Conservation (phyloP, 2,888 invertebrate species). For the Athalia rosae region DNA sequence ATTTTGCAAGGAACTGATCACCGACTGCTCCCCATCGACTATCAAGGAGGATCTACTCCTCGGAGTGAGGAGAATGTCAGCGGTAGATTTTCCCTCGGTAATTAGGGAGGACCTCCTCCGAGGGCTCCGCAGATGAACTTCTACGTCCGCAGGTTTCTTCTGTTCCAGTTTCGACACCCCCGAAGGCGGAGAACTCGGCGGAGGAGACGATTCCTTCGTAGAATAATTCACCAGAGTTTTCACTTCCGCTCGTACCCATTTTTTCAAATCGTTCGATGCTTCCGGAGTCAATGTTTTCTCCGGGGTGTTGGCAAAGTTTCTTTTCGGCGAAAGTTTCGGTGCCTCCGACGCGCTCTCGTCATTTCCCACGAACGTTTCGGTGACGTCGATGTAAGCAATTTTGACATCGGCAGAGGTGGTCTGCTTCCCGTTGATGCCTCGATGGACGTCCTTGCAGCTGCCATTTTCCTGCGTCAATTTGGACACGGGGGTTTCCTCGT, state of each 20-base stretch:
- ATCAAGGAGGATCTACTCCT: conserved; percentile 16
- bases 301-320: no score
- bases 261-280: conserved; percentile 64
- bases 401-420: conserved; percentile 58
- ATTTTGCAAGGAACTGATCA: conserved; percentile 43
- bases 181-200: background rate
- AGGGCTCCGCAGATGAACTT: conserved; percentile 38
- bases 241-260: conserved; percentile 66
- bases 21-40: conserved; percentile 1
- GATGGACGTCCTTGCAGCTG: conserved; percentile 13
- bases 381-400: conserved; percentile 68
- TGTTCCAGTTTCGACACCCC: background rate
- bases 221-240: conserved; percentile 54
- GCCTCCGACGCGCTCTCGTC: conserved; percentile 72
- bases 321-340: conserved; percentile 69
- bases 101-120: conserved; percentile 51
- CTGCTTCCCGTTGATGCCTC: conserved; percentile 47
- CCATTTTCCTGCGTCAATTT: conserved; percentile 52
- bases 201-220: background rate
- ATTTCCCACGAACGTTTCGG: conserved; percentile 55
- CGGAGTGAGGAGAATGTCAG: conserved; percentile 29
- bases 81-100: conserved; percentile 47
- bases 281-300: no score
- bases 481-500: conserved; percentile 60
- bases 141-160: conserved; percentile 11